phyloP scores from a whole-genome alignment of 2,113 vertebrate genomes.

The Lanius collurio region DNA sequence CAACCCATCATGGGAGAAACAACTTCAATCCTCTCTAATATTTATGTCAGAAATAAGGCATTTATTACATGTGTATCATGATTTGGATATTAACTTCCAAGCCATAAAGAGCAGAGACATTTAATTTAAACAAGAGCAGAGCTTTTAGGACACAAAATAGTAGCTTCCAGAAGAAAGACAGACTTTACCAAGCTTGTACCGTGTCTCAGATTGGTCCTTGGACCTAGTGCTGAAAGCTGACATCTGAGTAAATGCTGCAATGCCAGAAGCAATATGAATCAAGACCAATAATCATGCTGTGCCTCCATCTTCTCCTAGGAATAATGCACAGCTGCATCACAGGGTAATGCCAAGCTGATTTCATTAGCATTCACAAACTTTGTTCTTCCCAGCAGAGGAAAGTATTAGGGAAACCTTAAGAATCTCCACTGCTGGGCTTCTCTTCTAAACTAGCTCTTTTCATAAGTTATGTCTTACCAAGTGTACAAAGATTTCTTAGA shows the following conservation, averaged over 20 bases:
- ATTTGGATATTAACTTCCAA: background rate
- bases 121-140: background rate
- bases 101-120: background rate
- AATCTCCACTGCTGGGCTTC: background rate
- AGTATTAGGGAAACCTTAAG: conserved; percentile 6
- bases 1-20: background rate
- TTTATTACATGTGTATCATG: background rate
- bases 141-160: background rate
- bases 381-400: conserved; percentile 34
- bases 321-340: conserved; percentile 9
- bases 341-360: conserved; percentile 6
- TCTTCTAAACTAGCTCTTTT: background rate
- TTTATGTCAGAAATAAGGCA: background rate
- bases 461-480: background rate
- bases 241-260: background rate
- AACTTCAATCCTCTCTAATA: background rate
- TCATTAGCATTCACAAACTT: conserved; percentile 36
- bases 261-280: background rate
- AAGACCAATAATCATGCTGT: background rate
- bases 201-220: background rate
- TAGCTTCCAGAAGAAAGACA: background rate
- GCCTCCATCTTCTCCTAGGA: background rate
- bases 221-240: background rate
- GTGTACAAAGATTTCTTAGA: conserved; percentile 12
- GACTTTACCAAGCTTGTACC: background rate